Base-by-base conservation (phyloP, 2,888 invertebrate species). In the Hedychridium roseum region DNA sequence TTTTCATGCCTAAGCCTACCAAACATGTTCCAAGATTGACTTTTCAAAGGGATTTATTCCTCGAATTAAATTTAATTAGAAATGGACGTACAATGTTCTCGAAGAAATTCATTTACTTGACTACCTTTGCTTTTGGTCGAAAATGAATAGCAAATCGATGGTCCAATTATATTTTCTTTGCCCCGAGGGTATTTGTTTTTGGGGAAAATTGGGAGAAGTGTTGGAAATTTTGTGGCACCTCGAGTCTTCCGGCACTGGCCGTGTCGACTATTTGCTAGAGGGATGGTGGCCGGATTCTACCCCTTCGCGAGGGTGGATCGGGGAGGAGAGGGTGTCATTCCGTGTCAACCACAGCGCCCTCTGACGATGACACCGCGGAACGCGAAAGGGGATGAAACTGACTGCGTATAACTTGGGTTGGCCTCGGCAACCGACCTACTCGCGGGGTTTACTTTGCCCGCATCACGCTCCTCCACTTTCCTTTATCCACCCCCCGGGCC, bases 321-420 rank as follows among this genome's bases (percentile, higher is more conserved):
- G 31, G 31, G 56, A 53, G 39, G n/a, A n/a, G 50, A 51, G 75
- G 70, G 74, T 76, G 76, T 76, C 74, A 71, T 75, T 73, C 69
- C 65, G 73, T 77, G 78, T 77, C 78, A 78, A 74, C 74, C 73
- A 55, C 77, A 78, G 77, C 70, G 72, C 74, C 78, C 77, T 75
- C 77, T 77, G 78, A 75, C 75, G 74, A 78, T 78, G 78, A 78
- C 78, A 77, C 71, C 69, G 70, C 60, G 70, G 68, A 70, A 76
- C 76, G 74, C 68, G 73, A 71, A 76, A 76, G 75, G 77, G 78
- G 78, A 70, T 68, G 73, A 69, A 70, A 68, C 71, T 64, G 60
- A 61, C 61, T 66, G 66, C 63, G 69, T 65, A 65, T 67, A 71
- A 69, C 68, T 70, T 65, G 64, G 43, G 50, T 60, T 60, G 63